These are phyloP conservation scores for Reinhardtius hippoglossoides DNA, from an alignment of 2,113 vertebrate genomes.

Conservation along the genomic window DNA sequence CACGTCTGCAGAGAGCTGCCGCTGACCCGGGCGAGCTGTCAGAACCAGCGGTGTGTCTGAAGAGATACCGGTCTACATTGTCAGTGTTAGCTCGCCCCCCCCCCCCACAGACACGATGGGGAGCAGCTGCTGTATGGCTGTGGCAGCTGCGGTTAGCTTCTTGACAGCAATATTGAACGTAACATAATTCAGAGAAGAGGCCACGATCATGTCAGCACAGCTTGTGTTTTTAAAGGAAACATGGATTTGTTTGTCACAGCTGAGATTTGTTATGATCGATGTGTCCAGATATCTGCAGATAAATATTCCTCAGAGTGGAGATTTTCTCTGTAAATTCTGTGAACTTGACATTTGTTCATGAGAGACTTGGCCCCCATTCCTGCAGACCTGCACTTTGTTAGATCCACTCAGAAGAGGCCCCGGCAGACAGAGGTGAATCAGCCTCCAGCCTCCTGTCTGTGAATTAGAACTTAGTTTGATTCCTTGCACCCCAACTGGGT, in stretches of 20 bases:
- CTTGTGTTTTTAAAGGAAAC: background rate
- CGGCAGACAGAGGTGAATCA: background rate
- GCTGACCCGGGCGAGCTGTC: background rate
- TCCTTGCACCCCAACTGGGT: background rate
- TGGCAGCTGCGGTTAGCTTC: constrained; percentile 4
- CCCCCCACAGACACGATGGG: background rate
- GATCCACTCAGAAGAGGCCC: background rate
- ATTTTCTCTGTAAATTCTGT: background rate
- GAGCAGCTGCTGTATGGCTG: background rate
- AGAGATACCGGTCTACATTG: background rate
- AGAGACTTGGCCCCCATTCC: background rate
- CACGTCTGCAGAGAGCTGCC: background rate
- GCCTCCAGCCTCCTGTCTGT: background rate
- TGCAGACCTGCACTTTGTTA: background rate
- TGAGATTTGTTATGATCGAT: background rate
- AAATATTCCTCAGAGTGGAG: too few relatives aligned
- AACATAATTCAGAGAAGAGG: background rate
- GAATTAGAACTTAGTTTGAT: constrained; percentile 15
- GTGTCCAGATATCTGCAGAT: background rate
- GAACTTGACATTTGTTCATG: background rate
- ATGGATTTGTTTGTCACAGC: background rate
- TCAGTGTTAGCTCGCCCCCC: background rate
- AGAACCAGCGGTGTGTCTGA: background rate
- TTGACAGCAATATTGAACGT: background rate
- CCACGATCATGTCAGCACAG: background rate